These are phyloP conservation scores for Calameuta filiformis DNA, from an alignment of 2,888 invertebrate species.

Conservation along the genomic window DNA sequence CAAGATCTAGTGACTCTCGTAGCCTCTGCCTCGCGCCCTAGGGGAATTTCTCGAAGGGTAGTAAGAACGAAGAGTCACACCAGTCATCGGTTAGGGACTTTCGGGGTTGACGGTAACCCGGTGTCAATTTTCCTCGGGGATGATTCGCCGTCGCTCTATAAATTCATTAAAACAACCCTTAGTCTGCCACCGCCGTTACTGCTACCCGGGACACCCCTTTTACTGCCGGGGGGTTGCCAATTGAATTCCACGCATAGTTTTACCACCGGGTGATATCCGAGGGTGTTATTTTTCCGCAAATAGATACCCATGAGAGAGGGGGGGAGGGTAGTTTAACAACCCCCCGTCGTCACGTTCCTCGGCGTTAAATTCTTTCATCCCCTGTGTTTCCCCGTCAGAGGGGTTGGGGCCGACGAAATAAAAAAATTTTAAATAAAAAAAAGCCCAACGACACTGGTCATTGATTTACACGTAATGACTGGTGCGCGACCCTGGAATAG, in stretches of 20 bases:
- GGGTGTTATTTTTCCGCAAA: background rate
- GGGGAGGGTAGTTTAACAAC: background rate
- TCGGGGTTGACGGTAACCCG: background rate
- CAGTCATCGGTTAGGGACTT: background rate
- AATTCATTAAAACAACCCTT: conserved; percentile 62
- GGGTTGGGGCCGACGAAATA: background rate
- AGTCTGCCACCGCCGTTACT: conserved; percentile 40
- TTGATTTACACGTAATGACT: background rate
- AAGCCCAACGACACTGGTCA: background rate
- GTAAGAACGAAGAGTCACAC: background rate
- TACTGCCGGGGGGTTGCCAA: conserved; percentile 32
- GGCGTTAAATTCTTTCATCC: background rate
- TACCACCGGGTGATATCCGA: background rate
- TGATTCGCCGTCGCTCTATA: conserved; percentile 32
- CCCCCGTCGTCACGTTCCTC: background rate
- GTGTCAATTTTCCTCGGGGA: background rate
- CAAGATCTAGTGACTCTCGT: background rate
- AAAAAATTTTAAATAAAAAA: background rate
- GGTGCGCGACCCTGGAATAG: background rate
- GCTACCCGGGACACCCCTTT: background rate
- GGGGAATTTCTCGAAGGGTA: background rate
- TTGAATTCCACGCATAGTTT: conserved; percentile 56
- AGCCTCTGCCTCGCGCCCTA: background rate
- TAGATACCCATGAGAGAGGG: background rate
- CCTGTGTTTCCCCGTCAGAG: background rate